Base-by-base conservation (phyloP, 1,140 invertebrate species). In the Campoletis sonorensis region DNA sequence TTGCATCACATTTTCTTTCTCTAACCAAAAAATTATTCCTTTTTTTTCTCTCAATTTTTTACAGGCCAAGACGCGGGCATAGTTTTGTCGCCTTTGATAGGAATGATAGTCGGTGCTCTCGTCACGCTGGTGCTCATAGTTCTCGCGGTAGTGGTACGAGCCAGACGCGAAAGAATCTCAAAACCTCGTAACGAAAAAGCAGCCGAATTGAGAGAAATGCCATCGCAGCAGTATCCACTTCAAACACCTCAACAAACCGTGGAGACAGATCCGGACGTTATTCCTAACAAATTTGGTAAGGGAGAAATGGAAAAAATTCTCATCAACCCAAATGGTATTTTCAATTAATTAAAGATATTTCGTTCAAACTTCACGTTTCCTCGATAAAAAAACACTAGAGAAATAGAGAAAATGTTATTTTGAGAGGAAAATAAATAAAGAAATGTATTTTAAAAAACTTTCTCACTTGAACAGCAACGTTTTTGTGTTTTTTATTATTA, bases 281-380 rank as follows among this genome's bases (percentile, higher is more conserved):
- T 96, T 87, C 95, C 95, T 81, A 95, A 94, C 73, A 95, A 95
- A 92, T 95, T 94, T 85, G 95, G 95, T 95, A 90, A 93, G 92
- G 0, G 21, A 58, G 5, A 45, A 1, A 1, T 45, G 4, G 37
- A 37, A 4, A 37, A 37, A 37, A 37, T n/a, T n/a, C n/a, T n/a
- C n/a, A n/a, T n/a, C n/a, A n/a, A n/a, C n/a, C n/a, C n/a, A n/a
- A n/a, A n/a, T n/a, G n/a, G n/a, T n/a, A n/a, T n/a, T n/a, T n/a
- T n/a, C n/a, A n/a, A n/a, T n/a, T n/a, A n/a, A n/a, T n/a, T n/a
- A n/a, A n/a, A n/a, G n/a, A n/a, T n/a, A n/a, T n/a, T n/a, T n/a
- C n/a, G 2, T 33, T 33, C 30, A 33, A 33, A 33, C 2, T 33
- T 33, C 30, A 4, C 2, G 30, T 33, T 33, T 33, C 7, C 7